These are phyloP conservation scores for Calcarius lapponicus DNA, from an alignment of 2,797 vertebrate genomes.

Conservation along the genomic window DNA sequence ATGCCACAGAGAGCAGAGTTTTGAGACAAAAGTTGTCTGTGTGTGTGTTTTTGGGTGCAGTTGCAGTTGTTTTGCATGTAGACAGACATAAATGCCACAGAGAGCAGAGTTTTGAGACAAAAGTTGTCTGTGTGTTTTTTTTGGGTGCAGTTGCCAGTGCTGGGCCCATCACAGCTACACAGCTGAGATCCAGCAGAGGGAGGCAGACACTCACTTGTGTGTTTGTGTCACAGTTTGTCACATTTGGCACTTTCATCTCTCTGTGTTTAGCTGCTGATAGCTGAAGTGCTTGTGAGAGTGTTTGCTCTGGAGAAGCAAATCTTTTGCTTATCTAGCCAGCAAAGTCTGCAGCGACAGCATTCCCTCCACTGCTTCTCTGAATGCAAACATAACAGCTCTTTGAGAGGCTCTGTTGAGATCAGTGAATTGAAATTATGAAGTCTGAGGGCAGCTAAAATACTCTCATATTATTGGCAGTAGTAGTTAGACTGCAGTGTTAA, in stretches of 20 bases:
- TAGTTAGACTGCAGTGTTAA: not conserved
- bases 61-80: not conserved
- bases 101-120: not conserved
- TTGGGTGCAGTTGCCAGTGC: not conserved
- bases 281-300: not conserved
- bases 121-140: not conserved
- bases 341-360: not conserved
- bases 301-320: not conserved
- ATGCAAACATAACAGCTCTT: not conserved
- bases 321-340: not conserved
- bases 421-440: not conserved
- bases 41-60: not conserved
- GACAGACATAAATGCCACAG: not conserved
- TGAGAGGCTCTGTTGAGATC: not conserved
- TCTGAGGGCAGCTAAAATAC: not conserved
- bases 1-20: not conserved
- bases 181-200: constrained; percentile 49
- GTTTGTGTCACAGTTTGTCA: not conserved
- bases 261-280: not conserved
- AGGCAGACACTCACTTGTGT: not conserved
- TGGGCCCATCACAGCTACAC: not conserved
- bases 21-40: not conserved
- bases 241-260: not conserved
- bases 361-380: not conserved
- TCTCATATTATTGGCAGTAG: not conserved